Percentiles rank a stretch among this genome's conserved stretches.
phyloP scores from a whole-genome alignment of 2,797 vertebrate genomes.

The Cossypha dichroa region DNA sequence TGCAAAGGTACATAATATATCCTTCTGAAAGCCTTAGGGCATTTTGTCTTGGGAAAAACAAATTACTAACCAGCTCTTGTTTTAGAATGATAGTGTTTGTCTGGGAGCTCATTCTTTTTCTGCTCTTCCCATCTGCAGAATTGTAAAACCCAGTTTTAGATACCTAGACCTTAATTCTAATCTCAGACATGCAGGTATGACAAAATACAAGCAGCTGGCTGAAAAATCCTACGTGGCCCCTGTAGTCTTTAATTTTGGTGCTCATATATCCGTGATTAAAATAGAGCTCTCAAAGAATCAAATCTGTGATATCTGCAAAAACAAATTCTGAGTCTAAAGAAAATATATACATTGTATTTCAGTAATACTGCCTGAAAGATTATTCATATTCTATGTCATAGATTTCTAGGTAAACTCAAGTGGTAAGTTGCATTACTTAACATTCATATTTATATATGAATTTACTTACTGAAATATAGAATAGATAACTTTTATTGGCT shows the following conservation, averaged over 20 bases:
- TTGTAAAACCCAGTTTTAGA: not conserved
- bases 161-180: not conserved
- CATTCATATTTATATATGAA: not conserved
- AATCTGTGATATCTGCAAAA: not conserved
- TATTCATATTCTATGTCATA: not conserved
- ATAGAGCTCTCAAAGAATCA: not conserved
- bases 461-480: not conserved
- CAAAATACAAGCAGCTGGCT: not conserved
- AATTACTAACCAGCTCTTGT: not conserved
- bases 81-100: not conserved
- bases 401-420: not conserved
- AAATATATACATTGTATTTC: not conserved
- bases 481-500: not conserved
- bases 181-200: not conserved
- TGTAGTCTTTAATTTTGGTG: not conserved
- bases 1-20: not conserved
- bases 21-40: not conserved
- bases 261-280: not conserved
- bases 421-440: not conserved
- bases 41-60: not conserved
- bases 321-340: not conserved
- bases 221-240: not conserved
- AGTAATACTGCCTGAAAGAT: not conserved
- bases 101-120: not conserved
- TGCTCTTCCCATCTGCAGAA: not conserved